Conservation (phyloP, 2,113 vertebrate genomes). For the Ctenodactylus gundi region DNA sequence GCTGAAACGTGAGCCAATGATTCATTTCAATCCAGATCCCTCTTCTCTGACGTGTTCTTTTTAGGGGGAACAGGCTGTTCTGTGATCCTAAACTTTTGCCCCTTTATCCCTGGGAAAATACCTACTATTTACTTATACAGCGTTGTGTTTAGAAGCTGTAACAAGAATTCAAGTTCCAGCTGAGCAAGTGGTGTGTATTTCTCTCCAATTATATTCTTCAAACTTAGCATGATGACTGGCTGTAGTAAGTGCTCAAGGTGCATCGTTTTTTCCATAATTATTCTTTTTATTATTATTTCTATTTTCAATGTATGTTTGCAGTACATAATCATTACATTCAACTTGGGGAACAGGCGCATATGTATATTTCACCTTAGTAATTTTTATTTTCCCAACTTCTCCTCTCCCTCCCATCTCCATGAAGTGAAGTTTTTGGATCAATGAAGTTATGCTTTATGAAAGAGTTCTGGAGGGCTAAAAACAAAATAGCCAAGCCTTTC, state of each 20-base stretch:
- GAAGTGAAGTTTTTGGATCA: too few relatives aligned
- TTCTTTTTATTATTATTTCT: too few relatives aligned
- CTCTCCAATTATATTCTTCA: background rate
- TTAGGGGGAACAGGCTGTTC: slow-evolving; percentile 22
- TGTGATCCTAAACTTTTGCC: slow-evolving; percentile 6
- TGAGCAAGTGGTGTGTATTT: background rate
- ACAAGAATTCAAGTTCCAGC: background rate
- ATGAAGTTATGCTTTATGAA: background rate
- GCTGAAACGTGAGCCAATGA: slow-evolving; percentile 56
- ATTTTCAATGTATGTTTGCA: too few relatives aligned
- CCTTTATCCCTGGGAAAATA: background rate
- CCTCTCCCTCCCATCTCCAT: too few relatives aligned
- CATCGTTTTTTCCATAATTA: too few relatives aligned
- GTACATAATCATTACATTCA: too few relatives aligned
- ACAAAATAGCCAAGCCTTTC: background rate
- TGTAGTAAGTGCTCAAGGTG: background rate
- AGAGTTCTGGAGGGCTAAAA: background rate
- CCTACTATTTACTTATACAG: background rate
- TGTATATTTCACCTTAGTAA: too few relatives aligned
- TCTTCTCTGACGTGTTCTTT: slow-evolving; percentile 29
- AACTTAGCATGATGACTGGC: background rate
- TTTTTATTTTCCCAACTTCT: too few relatives aligned
- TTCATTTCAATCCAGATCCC: slow-evolving; percentile 55
- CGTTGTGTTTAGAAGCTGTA: slow-evolving; percentile 13
- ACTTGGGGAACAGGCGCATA: too few relatives aligned